Conservation (phyloP, 2,113 vertebrate species). For the Sarotherodon lohbergeri region DNA sequence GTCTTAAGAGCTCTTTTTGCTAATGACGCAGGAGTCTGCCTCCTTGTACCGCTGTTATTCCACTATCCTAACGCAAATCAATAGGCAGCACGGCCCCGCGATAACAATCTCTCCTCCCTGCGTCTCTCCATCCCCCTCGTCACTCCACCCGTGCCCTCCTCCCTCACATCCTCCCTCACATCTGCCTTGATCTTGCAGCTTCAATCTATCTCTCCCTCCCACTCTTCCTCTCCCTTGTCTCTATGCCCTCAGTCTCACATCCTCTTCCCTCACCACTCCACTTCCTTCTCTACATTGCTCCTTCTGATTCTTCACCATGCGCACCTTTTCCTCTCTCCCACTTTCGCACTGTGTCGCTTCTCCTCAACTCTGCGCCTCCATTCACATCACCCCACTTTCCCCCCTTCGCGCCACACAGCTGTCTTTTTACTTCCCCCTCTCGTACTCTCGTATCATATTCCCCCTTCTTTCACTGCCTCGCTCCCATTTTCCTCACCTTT, state of each 20-base stretch:
- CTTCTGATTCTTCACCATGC: neutral
- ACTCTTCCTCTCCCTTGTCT: constrained; percentile 17
- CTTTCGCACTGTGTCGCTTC: neutral
- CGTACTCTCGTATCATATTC: constrained; percentile 9
- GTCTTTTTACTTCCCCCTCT: neutral
- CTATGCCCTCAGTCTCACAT: constrained; percentile 36
- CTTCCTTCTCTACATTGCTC: neutral
- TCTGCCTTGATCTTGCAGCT: constrained; percentile 60
- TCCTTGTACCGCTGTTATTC: constrained; percentile 48
- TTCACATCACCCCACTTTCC: constrained; percentile 2
- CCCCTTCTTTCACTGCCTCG: constrained; percentile 1
- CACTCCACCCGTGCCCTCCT: constrained; percentile 1
- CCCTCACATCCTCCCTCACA: constrained; percentile 22
- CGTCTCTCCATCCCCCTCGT: constrained; percentile 34
- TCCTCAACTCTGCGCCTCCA: neutral
- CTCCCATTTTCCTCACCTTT: constrained; percentile 18
- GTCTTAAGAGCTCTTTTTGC: constrained; percentile 22
- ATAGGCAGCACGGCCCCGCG: constrained; percentile 54
- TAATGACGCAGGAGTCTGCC: constrained; percentile 56
- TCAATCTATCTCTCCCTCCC: constrained; percentile 37
- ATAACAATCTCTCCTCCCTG: constrained; percentile 62
- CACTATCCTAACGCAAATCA: constrained; percentile 57
- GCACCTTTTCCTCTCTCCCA: neutral
- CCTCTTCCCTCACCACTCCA: neutral
- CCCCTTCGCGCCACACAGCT: neutral